These are phyloP conservation scores for Pseudomyrmex dendroicus DNA, from an alignment of 1,140 invertebrate genomes.

Conservation along the genomic window DNA sequence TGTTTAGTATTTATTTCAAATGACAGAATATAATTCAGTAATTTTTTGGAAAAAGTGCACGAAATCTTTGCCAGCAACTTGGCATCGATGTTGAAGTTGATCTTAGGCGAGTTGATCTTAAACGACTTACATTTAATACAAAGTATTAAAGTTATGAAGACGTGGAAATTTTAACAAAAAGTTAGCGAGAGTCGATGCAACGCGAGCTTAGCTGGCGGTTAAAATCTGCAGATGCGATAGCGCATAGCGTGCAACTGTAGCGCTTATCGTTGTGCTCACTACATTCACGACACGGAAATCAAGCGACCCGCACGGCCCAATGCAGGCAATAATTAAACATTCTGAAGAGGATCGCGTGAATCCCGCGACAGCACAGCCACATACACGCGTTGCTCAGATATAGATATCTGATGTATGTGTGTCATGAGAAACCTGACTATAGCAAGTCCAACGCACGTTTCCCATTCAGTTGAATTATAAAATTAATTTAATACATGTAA, in stretches of 20 bases:
- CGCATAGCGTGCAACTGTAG: constrained; percentile 10
- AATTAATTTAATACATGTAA: neutral
- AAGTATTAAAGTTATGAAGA: constrained; percentile 2
- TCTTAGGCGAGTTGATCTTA: neutral
- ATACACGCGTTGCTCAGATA: too few relatives aligned
- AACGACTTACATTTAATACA: neutral
- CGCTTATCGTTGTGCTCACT: constrained; percentile 2
- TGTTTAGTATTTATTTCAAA: too few relatives aligned
- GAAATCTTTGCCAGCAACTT: too few relatives aligned
- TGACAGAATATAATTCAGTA: neutral
- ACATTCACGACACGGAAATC: constrained; percentile 3
- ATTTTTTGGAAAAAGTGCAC: too few relatives aligned
- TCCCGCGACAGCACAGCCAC: neutral
- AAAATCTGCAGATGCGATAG: constrained; percentile 9
- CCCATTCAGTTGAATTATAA: neutral
- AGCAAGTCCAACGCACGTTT: neutral
- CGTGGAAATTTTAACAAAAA: constrained; percentile 3
- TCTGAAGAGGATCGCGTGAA: constrained; percentile 22
- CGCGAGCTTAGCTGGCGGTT: neutral
- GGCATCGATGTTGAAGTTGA: neutral
- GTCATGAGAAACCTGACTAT: neutral
- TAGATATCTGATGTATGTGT: neutral
- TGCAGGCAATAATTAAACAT: constrained; percentile 18
- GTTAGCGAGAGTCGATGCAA: neutral
- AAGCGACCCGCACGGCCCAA: neutral